These are phyloP conservation scores for Catostomus latipinnis DNA, from an alignment of 2,797 vertebrate species.

Conservation along the genomic window DNA sequence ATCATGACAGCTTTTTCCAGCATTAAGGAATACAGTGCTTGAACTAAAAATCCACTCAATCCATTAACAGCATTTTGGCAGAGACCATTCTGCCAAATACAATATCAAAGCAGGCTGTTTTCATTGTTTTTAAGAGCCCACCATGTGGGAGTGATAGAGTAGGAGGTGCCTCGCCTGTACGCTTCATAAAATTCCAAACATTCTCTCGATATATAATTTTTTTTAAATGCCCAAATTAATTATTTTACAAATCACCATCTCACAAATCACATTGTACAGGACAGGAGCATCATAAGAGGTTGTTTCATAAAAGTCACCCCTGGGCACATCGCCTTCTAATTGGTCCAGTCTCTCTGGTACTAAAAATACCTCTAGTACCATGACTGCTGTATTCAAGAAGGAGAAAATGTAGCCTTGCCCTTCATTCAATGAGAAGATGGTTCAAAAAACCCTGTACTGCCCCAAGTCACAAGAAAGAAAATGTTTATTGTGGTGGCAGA, in stretches of 20 bases:
- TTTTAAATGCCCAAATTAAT: too few relatives aligned
- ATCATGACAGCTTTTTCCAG: neutral
- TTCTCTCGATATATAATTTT: conserved; percentile 6
- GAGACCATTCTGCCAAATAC: conserved; percentile 25
- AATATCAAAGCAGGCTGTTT: conserved; percentile 32
- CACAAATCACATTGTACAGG: neutral
- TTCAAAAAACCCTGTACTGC: conserved; percentile 41
- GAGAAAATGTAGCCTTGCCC: conserved; percentile 45
- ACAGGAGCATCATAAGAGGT: neutral
- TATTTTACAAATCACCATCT: neutral
- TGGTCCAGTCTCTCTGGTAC: conserved; percentile 47
- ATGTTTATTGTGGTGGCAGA: conserved; percentile 54
- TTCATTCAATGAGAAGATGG: conserved; percentile 11
- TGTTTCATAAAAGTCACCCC: conserved; percentile 42
- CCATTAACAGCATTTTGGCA: conserved; percentile 38
- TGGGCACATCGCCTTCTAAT: conserved; percentile 41
- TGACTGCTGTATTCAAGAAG: conserved; percentile 52
- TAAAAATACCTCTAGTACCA: conserved; percentile 53
- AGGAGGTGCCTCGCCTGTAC: conserved; percentile 49
- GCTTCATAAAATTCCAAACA: conserved; percentile 31
- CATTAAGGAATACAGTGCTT: conserved; percentile 5
- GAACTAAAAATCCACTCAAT: conserved; percentile 35
- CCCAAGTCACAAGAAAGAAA: conserved; percentile 50
- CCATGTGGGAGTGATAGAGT: conserved; percentile 52
- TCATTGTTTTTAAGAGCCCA: conserved; percentile 45